These are phyloP conservation scores for Emesis furor DNA, from an alignment of 2,888 invertebrate genomes.

Conservation along the genomic window DNA sequence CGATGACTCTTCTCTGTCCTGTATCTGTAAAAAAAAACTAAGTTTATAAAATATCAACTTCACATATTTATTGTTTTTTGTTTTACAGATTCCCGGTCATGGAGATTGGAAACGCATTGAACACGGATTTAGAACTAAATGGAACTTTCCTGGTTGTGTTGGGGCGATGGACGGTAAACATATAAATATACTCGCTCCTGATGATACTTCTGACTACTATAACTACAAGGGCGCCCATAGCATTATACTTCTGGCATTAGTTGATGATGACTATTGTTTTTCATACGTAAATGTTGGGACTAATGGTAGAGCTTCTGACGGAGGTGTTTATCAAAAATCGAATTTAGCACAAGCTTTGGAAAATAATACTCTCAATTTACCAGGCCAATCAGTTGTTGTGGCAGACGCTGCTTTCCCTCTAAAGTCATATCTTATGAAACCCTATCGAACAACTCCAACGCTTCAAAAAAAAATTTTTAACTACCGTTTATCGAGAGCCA, in stretches of 20 bases:
- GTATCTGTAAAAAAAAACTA: neutral
- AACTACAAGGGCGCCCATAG: slow-evolving; percentile 28
- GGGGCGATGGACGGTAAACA: neutral
- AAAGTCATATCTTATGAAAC: slow-evolving; percentile 69
- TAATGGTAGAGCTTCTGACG: slow-evolving; percentile 75
- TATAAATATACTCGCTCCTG: slow-evolving; percentile 25
- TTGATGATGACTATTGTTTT: slow-evolving; percentile 60
- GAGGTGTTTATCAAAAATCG: slow-evolving; percentile 49
- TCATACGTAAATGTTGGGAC: slow-evolving; percentile 67
- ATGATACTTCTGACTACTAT: slow-evolving; percentile 12
- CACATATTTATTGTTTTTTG: neutral
- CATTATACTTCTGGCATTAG: slow-evolving; percentile 64
- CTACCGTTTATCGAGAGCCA: slow-evolving; percentile 73
- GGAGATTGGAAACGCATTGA: slow-evolving; percentile 26
- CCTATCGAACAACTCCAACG: slow-evolving; percentile 67
- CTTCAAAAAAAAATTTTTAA: slow-evolving; percentile 67
- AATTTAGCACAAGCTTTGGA: slow-evolving; percentile 37
- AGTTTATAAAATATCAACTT: no score
- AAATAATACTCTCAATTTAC: slow-evolving; percentile 40
- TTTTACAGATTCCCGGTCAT: slow-evolving; percentile 21
- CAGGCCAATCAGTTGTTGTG: slow-evolving; percentile 68
- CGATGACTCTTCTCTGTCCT: neutral
- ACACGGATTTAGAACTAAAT: slow-evolving; percentile 15
- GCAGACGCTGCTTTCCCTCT: slow-evolving; percentile 73
- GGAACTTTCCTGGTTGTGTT: slow-evolving; percentile 16